A percentile compares a stretch with the other conserved stretches of the same genome.
Conservation (phyloP, 2,797 vertebrate genomes). For the Clamator glandarius region DNA sequence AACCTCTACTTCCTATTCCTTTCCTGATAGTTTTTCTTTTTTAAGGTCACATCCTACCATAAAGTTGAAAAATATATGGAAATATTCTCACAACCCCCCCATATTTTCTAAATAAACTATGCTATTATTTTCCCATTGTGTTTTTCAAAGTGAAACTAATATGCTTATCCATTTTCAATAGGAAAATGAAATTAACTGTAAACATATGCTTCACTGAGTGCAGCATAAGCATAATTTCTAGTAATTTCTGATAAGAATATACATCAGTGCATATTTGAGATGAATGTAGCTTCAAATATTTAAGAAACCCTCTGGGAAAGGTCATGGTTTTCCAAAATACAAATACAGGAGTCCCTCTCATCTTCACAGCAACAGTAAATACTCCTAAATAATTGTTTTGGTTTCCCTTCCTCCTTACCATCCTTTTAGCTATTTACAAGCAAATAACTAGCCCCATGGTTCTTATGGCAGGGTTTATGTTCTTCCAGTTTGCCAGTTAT, state of each 20-base stretch:
- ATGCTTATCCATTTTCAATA: slow-evolving; percentile 18
- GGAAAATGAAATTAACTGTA: slow-evolving; percentile 30
- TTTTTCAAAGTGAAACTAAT: slow-evolving; percentile 38
- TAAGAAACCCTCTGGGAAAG: slow-evolving; percentile 65
- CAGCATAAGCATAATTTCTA: slow-evolving; percentile 22
- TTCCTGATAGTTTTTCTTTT: background rate
- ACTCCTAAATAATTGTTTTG: background rate
- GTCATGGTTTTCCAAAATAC: slow-evolving; percentile 40
- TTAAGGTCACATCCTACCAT: background rate
- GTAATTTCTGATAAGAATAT: slow-evolving; percentile 32
- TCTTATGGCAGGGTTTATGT: background rate
- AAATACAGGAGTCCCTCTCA: background rate
- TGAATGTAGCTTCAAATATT: slow-evolving; percentile 50
- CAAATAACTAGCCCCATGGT: background rate
- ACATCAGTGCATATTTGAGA: slow-evolving; percentile 18
- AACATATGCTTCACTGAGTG: slow-evolving; percentile 17
- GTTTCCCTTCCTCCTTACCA: background rate
- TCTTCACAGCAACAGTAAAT: background rate
- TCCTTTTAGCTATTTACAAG: background rate
- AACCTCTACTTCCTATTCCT: background rate
- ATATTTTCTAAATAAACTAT: background rate
- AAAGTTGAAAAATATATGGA: background rate
- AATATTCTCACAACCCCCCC: background rate
- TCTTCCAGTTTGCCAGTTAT: background rate
- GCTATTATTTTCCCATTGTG: background rate